Percentiles rank a stretch among this genome's conserved stretches.
Conservation (phyloP, 2,888 invertebrate species). For the Sphecodes monilicornis region DNA sequence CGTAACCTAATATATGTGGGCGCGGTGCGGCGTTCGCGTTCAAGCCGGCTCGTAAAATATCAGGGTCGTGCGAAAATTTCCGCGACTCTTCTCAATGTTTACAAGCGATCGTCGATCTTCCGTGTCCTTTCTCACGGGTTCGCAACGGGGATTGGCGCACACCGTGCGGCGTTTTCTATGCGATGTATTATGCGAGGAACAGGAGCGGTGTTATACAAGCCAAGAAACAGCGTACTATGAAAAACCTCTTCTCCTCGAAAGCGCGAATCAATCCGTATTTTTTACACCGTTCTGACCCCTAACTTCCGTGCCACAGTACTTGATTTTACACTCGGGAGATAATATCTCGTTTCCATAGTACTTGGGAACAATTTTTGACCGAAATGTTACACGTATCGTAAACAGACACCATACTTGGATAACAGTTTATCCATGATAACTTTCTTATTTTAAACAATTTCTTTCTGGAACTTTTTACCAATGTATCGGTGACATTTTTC, state of each 20-base stretch:
- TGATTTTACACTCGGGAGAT: no score
- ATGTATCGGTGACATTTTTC: background rate
- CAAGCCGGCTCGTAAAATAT: constrained; percentile 59
- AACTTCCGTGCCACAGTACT: no score
- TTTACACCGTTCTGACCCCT: constrained; percentile 26
- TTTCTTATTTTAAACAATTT: background rate
- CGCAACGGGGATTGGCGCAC: constrained; percentile 47
- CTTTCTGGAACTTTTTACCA: accelerated
- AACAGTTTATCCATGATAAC: no score
- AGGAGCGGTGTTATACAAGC: constrained; percentile 59
- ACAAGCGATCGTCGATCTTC: constrained; percentile 69
- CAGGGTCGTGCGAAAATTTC: constrained; percentile 71
- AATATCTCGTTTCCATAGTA: no score
- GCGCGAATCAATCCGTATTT: constrained; percentile 49
- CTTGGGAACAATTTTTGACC: no score
- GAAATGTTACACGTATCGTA: no score
- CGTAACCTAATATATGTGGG: constrained; percentile 17
- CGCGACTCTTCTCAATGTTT: constrained; percentile 63
- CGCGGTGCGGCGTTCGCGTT: constrained; percentile 16
- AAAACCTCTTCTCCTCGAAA: constrained; percentile 58
- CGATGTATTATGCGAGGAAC: constrained; percentile 64
- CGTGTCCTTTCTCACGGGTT: constrained; percentile 70
- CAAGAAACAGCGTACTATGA: constrained; percentile 43
- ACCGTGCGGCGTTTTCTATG: constrained; percentile 45
- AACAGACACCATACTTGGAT: no score